Conservation (phyloP, 2,113 vertebrate species). For the Larimichthys polyactis region DNA sequence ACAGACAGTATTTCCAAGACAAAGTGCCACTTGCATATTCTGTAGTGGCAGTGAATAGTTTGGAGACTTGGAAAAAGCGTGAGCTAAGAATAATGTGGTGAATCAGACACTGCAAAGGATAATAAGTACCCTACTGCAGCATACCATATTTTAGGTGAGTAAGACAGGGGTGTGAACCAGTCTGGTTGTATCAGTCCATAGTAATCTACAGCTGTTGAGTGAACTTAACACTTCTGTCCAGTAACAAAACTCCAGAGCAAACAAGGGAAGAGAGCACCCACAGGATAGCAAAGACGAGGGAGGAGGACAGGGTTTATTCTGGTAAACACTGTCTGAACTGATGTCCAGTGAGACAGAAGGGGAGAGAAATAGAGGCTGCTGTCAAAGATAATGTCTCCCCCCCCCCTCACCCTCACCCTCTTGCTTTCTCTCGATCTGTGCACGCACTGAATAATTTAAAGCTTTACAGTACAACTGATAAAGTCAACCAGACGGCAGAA, state of each 20-base stretch:
- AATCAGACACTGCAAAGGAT: background rate
- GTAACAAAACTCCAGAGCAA: constrained; percentile 17
- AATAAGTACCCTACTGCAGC: background rate
- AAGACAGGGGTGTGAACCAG: background rate
- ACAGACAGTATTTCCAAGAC: background rate
- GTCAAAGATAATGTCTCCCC: constrained; percentile 59
- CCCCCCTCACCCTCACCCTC: background rate
- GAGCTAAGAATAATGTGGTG: background rate
- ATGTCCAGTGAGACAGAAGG: constrained; percentile 62
- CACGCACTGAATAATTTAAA: constrained; percentile 74
- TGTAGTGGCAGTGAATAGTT: background rate
- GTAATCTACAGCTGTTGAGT: constrained; percentile 21
- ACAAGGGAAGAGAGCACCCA: background rate
- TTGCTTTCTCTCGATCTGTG: constrained; percentile 50
- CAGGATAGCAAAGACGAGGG: constrained; percentile 30
- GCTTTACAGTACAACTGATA: constrained; percentile 72
- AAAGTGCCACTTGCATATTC: background rate
- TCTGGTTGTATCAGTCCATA: background rate
- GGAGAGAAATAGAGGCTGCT: constrained; percentile 61
- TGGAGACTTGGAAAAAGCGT: background rate
- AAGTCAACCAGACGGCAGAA: constrained; percentile 61
- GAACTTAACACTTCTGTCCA: constrained; percentile 25
- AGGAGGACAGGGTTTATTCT: constrained; percentile 47
- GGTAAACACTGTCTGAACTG: constrained; percentile 61
- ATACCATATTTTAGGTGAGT: background rate